Conservation (phyloP, 2,888 invertebrate genomes). For the Conus canariensis region DNA sequence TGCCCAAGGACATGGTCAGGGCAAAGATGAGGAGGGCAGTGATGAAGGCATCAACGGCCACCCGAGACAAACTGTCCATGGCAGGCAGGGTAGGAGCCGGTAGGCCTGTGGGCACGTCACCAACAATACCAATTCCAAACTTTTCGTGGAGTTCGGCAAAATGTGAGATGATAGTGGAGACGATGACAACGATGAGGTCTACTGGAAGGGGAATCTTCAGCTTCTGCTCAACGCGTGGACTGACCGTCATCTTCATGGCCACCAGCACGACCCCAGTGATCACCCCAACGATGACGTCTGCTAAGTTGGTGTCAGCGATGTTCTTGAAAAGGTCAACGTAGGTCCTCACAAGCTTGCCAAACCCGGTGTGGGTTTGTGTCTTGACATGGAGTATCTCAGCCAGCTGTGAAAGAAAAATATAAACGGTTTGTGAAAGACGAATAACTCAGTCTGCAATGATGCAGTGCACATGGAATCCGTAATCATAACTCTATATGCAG, state of each 20-base stretch:
- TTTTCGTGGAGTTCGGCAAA: constrained; percentile 56
- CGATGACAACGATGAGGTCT: constrained; percentile 74
- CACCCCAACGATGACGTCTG: constrained; percentile 22
- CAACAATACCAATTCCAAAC: constrained; percentile 63
- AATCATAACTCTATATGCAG: too few species aligned
- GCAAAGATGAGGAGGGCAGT: constrained; percentile 74
- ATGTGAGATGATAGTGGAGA: constrained; percentile 68
- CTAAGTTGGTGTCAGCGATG: constrained; percentile 19
- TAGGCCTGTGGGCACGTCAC: constrained; percentile 69
- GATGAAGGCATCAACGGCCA: constrained; percentile 69
- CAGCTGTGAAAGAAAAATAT: background rate
- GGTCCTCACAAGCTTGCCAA: constrained; percentile 34
- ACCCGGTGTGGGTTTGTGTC: constrained; percentile 7
- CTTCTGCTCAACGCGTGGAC: constrained; percentile 71
- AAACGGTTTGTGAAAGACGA: too few species aligned
- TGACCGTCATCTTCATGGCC: constrained; percentile 57
- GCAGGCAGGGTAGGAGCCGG: constrained; percentile 71
- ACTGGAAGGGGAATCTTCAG: constrained; percentile 74
- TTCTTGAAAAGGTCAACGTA: constrained; percentile 26
- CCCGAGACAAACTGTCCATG: constrained; percentile 57
- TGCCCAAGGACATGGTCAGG: constrained; percentile 77
- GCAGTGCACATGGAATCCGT: too few species aligned
- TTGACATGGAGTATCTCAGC: background rate
- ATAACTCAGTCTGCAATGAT: too few species aligned
- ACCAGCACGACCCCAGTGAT: constrained; percentile 19